Evolutionary conservation across 2,113 vertebrate genomes (phyloP).

Genomic region (Petaurus breviceps): DNA sequence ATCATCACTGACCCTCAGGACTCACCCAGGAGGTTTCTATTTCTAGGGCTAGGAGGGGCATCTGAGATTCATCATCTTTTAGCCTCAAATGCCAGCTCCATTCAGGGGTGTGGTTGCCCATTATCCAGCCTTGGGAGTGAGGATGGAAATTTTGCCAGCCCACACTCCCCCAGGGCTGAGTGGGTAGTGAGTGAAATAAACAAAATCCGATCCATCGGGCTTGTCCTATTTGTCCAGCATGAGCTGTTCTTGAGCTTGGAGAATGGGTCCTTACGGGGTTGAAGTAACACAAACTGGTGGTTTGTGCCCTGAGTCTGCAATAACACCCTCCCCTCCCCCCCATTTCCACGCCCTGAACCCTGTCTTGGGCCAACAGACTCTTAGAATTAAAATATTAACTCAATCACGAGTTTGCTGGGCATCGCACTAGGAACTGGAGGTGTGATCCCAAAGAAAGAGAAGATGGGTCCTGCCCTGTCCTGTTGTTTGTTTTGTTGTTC

Average conservation of each 20-base stretch:
- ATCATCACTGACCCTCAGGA: not conserved
- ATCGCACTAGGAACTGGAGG: not conserved
- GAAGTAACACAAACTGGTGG: not conserved
- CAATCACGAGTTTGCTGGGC: not conserved
- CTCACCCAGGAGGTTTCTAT: not conserved
- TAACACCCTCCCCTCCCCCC: not conserved
- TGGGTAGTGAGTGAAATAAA: not conserved
- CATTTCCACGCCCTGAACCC: not conserved
- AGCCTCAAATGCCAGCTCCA: not conserved
- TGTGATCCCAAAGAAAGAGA: not conserved
- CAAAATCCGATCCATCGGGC: slow-evolving; percentile 10
- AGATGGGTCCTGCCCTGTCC: not conserved
- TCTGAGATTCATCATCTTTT: not conserved
- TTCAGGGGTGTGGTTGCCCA: not conserved
- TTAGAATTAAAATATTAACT: not conserved
- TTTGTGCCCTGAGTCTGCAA: not conserved
- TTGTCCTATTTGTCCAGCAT: slow-evolving; percentile 29
- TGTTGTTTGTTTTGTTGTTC: not conserved
- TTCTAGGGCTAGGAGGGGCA: not conserved
- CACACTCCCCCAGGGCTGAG: not conserved
- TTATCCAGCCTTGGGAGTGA: slow-evolving; percentile 20
- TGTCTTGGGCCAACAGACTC: not conserved
- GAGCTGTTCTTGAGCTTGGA: not conserved
- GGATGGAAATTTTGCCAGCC: not conserved
- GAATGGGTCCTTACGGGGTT: not conserved